Evolutionary conservation across 1,140 invertebrate genomes (phyloP), one percentile per base, ranked within the genome.

Genomic region (Chironomus striatipennis): DNA sequence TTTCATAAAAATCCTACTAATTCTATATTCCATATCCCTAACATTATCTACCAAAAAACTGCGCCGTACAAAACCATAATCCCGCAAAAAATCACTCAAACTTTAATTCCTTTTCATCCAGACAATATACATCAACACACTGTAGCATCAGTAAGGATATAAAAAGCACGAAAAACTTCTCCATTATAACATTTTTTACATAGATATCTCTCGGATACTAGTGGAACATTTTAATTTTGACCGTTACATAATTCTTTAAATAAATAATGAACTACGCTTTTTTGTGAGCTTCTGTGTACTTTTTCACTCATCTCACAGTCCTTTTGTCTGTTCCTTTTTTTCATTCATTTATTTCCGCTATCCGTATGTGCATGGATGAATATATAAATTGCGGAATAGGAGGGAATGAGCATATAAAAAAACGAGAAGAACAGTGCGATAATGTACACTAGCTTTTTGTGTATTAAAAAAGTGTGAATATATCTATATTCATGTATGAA

Each of bases 201-300:
- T 57, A 57, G 12, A 57, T 57, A 12, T 57, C 47, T 57, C 12
- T 15, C 47, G 47, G 47, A 57, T 57, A 57, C 8, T 57, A 57
- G 4, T 57, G 47, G 12, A 57, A 57, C 47, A 57, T 57, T 57
- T 57, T 57, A 20, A 70, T 20, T 70, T 70, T 70, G 65, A 70
- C 65, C 65, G 20, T 70, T 70, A 70, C 65, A 70, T 70, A 70
- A 70, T 70, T 21, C 47, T 57, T 70, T 70, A 20, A 70, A 70
- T 70, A 70, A 70, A 70, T 70, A 70, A 70, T 70, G 65, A 70
- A 34, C 24, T 34, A 2, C 24, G 24, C 5, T 2, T 34, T n/a
- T 67, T 67, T 47, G 24, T 34, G 24, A 34, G 24, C 24, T 34
- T 34, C 24, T 34, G 24, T 34, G 24, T 34, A 5, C n/a, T 34